Evolutionary conservation across 2,113 vertebrate species (phyloP), one percentile per base, ranked within the genome.

Genomic region (Onychorhynchus coronatus): DNA sequence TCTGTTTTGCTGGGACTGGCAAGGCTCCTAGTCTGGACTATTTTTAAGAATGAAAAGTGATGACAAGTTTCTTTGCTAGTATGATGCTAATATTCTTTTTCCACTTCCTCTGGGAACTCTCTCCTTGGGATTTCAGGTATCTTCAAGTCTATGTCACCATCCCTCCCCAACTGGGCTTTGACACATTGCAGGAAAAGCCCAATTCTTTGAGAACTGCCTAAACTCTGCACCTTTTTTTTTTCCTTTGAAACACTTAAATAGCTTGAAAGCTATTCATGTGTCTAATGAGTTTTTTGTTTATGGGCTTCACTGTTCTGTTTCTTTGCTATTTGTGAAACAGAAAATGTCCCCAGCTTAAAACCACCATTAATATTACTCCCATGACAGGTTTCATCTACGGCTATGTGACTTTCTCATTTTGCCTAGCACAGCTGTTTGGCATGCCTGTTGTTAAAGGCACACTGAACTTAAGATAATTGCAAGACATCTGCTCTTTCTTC

Each of bases 281-380:
- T 52, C 56, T 65, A 74, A 61, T 47, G 24, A 23, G 4, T 0
- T 72, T 90, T 82, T 83, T 27, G 21, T 73, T 95, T 90, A 71
- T n/a, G 37, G n/a, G 27, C 47, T 94, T 91, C n/a, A 28, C 73
- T 83, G 31, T 85, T 94, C 41, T 74, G 16, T 66, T 85, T 62
- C 80, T 81, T 84, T 81, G 59, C 18, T 25, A 39, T 33, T 79
- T 80, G 21, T 52, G 46, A 91, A 89, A 84, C 6, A 89, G 47
- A 88, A 88, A 89, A 78, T 37, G 19, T 35, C 22, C 22, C 47
- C 55, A 85, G 22, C 10, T 87, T 74, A 74, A 95, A 89, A 59
- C 39, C 18, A 55, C 50, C 58, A 52, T 33, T 16, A 52, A 17
- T 89, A 89, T 58, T 39, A 33, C 31, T 63, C 23, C 44, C 52